A percentile compares a stretch with the other conserved stretches of the same genome.
Conservation (phyloP, 2,797 vertebrate species). For the Cottoperca gobio region DNA sequence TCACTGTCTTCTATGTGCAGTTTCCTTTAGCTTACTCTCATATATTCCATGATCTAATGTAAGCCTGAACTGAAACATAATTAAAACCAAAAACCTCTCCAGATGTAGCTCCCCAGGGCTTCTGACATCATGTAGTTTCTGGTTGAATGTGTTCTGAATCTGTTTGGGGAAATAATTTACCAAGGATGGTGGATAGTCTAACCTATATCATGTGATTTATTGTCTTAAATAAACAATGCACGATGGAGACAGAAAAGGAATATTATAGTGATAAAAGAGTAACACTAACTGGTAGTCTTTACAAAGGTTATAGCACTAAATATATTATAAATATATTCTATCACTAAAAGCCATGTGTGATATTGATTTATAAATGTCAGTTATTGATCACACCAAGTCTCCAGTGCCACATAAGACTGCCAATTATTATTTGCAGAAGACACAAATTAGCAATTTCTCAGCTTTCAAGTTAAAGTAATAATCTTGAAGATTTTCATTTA, state of each 20-base stretch:
- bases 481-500: too few relatives aligned
- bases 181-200: not conserved
- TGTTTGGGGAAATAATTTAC: slow-evolving; percentile 18
- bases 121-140: slow-evolving; percentile 25
- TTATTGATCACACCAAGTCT: slow-evolving; percentile 7
- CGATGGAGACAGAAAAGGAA: not conserved
- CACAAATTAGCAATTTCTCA: not conserved
- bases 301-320: not conserved
- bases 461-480: not conserved
- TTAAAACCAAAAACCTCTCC: slow-evolving; percentile 29
- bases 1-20: slow-evolving; percentile 3
- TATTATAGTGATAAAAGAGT: slow-evolving; percentile 1
- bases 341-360: slow-evolving; percentile 13
- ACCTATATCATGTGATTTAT: slow-evolving; percentile 12
- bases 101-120: slow-evolving; percentile 27
- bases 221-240: not conserved
- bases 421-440: not conserved
- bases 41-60: slow-evolving; percentile 42
- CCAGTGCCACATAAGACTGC: not conserved
- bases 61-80: slow-evolving; percentile 32
- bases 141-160: slow-evolving; percentile 8
- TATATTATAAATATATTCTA: not conserved
- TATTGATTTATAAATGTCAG: slow-evolving; percentile 31
- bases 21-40: not conserved
- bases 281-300: not conserved